These are phyloP conservation scores for Gymnocypris eckloni DNA, from an alignment of 2,797 vertebrate species.

Conservation along the genomic window DNA sequence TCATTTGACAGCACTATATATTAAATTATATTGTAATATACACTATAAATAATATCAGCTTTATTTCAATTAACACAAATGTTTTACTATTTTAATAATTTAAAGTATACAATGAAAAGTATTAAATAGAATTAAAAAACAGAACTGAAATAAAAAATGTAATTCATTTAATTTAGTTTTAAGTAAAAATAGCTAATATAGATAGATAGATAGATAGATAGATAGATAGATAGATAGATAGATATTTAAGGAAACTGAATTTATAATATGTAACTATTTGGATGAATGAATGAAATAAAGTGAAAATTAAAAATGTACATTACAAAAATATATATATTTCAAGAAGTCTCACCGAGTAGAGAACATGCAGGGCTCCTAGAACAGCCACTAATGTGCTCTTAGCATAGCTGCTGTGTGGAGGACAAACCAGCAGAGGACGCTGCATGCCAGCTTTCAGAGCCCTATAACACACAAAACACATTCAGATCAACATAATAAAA, in stretches of 20 bases:
- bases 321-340: neutral
- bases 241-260: neutral
- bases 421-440: slow-evolving; percentile 81
- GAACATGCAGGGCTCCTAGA: slow-evolving; percentile 80
- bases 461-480: slow-evolving; percentile 59
- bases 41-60: no score
- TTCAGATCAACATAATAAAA: neutral
- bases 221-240: no score
- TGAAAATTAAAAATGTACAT: neutral
- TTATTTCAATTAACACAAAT: no score
- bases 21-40: no score
- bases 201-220: no score
- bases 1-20: no score
- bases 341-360: slow-evolving; percentile 78
- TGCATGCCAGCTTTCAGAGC: slow-evolving; percentile 81
- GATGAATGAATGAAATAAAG: neutral
- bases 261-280: neutral
- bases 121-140: no score
- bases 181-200: no score
- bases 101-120: no score
- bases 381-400: slow-evolving; percentile 72
- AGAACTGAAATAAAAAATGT: no score
- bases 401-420: slow-evolving; percentile 74
- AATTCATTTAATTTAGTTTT: no score
- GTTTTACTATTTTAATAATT: no score